phyloP scores from a whole-genome alignment of 2,113 vertebrate species.

The Leptodactylus fuscus region DNA sequence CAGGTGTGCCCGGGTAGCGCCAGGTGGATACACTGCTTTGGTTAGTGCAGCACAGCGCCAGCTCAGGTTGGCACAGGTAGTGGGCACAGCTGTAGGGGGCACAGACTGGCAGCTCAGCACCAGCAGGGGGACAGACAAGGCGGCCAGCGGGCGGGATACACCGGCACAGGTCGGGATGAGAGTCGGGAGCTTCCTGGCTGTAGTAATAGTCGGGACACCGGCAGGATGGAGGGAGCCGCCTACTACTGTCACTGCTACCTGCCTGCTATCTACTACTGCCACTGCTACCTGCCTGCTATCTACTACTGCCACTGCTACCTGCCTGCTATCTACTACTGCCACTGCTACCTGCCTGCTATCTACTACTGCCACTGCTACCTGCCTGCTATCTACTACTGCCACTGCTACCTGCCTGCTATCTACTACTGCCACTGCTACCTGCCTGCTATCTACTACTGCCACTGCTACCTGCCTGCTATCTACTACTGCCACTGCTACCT shows the following conservation, averaged over 20 bases:
- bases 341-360: no score
- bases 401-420: no score
- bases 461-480: no score
- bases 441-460: no score
- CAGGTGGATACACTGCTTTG: no score
- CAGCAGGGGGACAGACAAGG: not conserved
- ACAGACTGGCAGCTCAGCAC: not conserved
- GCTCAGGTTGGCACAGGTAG: not conserved
- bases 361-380: no score
- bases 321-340: no score
- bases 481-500: no score
- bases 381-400: no score
- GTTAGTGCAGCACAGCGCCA: not conserved
- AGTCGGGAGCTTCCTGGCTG: not conserved
- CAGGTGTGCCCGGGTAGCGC: not conserved
- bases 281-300: not conserved
- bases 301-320: no score
- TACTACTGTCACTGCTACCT: not conserved
- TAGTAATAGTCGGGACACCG: not conserved
- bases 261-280: not conserved
- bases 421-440: not conserved
- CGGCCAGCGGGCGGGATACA: not conserved
- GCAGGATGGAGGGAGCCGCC: conserved; percentile 4
- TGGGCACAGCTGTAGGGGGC: not conserved
- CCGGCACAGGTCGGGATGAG: not conserved